Evolutionary conservation across 2,113 vertebrate genomes (phyloP).

Genomic region (Typhlomys cinereus): DNA sequence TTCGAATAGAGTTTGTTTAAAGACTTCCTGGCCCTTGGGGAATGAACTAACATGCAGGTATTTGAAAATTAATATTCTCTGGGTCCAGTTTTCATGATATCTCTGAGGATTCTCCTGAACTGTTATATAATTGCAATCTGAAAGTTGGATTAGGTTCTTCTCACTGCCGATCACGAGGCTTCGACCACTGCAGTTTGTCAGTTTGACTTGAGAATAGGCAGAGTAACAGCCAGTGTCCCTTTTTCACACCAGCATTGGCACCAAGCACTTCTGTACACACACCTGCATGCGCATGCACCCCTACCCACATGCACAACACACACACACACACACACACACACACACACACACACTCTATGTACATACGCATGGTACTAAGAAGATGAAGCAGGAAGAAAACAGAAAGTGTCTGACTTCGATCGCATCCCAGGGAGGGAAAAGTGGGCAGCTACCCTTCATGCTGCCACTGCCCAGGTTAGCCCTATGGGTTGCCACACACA

Average conservation of each 20-base stretch:
- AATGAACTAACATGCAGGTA: neutral
- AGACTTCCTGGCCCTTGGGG: neutral
- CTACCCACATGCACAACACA: too few species aligned
- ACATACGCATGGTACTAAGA: neutral
- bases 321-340: too few species aligned
- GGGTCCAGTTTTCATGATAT: neutral
- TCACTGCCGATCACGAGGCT: conserved; percentile 20
- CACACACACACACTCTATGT: too few species aligned
- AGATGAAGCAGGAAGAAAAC: neutral
- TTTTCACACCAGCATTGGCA: conserved; percentile 1
- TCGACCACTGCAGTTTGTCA: conserved; percentile 53
- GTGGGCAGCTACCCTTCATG: neutral
- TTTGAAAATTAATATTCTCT: conserved; percentile 49
- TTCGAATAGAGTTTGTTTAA: conserved; percentile 8
- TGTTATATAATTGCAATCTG: conserved; percentile 28
- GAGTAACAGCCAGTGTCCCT: neutral
- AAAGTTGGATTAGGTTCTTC: conserved; percentile 63
- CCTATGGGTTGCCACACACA: neutral
- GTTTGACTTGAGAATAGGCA: conserved; percentile 36
- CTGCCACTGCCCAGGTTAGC: neutral
- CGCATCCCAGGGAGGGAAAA: neutral
- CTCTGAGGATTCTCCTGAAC: conserved; percentile 3
- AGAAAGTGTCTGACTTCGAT: neutral
- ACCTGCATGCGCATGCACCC: too few species aligned
- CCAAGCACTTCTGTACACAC: neutral